phyloP scores from a whole-genome alignment of 1,140 invertebrate genomes.

The Drosophila fuyamai region DNA sequence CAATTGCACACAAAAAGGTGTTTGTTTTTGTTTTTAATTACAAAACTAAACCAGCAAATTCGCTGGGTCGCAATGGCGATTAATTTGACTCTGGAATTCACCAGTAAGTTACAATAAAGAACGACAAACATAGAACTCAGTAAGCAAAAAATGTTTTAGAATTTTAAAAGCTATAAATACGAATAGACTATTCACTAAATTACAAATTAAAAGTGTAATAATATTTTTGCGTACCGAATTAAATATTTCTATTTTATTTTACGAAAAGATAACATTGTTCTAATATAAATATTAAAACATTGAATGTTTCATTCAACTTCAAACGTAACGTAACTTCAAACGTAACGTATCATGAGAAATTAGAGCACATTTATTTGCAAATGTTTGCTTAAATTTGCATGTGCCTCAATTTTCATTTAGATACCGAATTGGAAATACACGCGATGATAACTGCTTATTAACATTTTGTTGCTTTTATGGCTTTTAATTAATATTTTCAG shows the following conservation, averaged over 20 bases:
- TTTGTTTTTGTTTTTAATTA: conserved; percentile 21
- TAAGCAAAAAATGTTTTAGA: no score
- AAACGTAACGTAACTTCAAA: neutral
- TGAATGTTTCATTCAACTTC: neutral
- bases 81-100: neutral
- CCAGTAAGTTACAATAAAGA: no score
- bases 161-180: no score
- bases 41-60: conserved; percentile 14
- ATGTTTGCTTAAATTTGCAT: conserved; percentile 26
- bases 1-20: conserved; percentile 13
- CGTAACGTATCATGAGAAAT: neutral
- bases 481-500: conserved; percentile 57
- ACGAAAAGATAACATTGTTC: neutral
- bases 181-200: no score
- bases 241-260: no score
- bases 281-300: neutral
- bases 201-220: no score
- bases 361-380: conserved; percentile 39
- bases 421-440: conserved; percentile 17
- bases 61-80: neutral
- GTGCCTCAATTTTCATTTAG: conserved; percentile 29
- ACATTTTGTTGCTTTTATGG: conserved; percentile 50
- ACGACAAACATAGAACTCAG: no score
- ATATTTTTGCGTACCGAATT: no score
- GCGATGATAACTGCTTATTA: conserved; percentile 42